Base-by-base conservation (phyloP, 2,797 vertebrate genomes). In the Sebastes alutus region DNA sequence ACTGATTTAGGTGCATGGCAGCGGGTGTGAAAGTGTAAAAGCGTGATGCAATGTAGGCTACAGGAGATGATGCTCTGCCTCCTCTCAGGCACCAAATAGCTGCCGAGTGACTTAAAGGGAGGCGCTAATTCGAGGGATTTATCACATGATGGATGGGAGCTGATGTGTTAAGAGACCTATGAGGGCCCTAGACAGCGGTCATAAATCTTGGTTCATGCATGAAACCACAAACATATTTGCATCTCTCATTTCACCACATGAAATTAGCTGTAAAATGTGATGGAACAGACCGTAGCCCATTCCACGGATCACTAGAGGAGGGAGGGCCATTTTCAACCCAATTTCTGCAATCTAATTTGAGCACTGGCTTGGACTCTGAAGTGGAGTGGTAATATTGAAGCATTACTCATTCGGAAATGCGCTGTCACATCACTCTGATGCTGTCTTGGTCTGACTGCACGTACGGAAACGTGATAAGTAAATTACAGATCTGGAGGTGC, bases 201-300 rank as follows among this genome's bases (percentile, higher is more conserved):
- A 92, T 95, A 93, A 95, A 95, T 95, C 93, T 90, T 85, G 52
- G 72, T 92, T 92, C 87, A 85, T 85, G 90, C 87, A 80, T 91
- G 88, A 87, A 85, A 72, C 85, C 90, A 91, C 88, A 92, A 92
- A 94, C 74, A 90, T 85, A 93, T 93, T 90, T 91, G 86, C 90
- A 89, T 89, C 87, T 89, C 77, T 88, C 80, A 77, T 89, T 78
- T 90, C 83, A 32, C 81, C 71, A 64, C 67, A 35, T 83, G 82
- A 90, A 94, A 92, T 92, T 93, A 90, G 81, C 84, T 82, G 82
- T 83, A 84, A 93, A 91, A 92, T 80, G 80, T 92, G 86, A 89
- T 87, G 88, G 82, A 92, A 80, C 69, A 69, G 82, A 83, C 62
- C 75, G 69, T 49, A 81, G 78, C 78, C 81, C 80, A 72, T 93